A percentile compares a stretch with the other conserved stretches of the same genome.
Evolutionary conservation across 2,888 invertebrate genomes (phyloP).

Genomic region (Leptinotarsa peninsularis): DNA sequence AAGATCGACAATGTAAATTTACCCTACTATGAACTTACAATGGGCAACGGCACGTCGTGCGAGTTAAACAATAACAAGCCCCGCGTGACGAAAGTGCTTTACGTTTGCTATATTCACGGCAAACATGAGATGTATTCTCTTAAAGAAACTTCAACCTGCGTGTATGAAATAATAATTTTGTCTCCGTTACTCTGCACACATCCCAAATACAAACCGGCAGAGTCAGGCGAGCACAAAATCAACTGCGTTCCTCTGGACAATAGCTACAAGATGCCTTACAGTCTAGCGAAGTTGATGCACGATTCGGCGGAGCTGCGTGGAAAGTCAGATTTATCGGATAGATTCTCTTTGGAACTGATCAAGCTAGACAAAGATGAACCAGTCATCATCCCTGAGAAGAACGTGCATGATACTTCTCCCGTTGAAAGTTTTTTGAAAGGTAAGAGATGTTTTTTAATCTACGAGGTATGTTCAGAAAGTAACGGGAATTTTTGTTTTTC

Average conservation of each 20-base stretch:
- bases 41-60: conserved; percentile 91
- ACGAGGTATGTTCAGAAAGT: too few relatives aligned
- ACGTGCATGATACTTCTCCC: conserved; percentile 73
- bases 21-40: conserved; percentile 89
- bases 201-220: conserved; percentile 86
- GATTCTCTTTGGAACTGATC: conserved; percentile 75
- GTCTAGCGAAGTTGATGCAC: conserved; percentile 77
- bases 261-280: conserved; percentile 79
- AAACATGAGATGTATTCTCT: conserved; percentile 93
- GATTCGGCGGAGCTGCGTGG: conserved; percentile 78
- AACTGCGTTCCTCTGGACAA: conserved; percentile 78
- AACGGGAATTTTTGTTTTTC: too few relatives aligned
- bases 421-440: conserved; percentile 83
- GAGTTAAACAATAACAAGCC: conserved; percentile 87
- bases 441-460: conserved; percentile 56
- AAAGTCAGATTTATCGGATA: conserved; percentile 64
- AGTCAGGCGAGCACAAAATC: conserved; percentile 81
- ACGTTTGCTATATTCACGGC: conserved; percentile 89
- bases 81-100: conserved; percentile 83
- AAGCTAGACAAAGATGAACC: conserved; percentile 68
- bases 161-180: conserved; percentile 92
- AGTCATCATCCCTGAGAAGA: conserved; percentile 32
- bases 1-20: conserved; percentile 90
- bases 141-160: conserved; percentile 93
- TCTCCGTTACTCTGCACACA: conserved; percentile 90